Percentiles rank a stretch among this genome's conserved stretches.
Conservation (phyloP, 2,888 invertebrate species). For the Drosophila kanekoi region DNA sequence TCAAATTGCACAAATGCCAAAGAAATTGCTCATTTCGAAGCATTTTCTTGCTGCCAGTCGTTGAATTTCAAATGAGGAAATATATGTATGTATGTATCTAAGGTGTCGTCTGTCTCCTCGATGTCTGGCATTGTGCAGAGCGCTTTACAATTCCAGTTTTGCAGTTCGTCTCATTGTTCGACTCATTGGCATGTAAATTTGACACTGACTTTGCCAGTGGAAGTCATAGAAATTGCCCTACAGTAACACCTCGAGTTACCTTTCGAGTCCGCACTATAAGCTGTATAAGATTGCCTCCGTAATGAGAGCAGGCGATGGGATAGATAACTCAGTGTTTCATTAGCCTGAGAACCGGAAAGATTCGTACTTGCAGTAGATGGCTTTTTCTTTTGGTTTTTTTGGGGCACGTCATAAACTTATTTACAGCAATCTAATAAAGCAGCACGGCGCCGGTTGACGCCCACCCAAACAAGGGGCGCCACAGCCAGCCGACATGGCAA, state of each 20-base stretch:
- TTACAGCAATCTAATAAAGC: conserved; percentile 79
- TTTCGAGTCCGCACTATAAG: conserved; percentile 13
- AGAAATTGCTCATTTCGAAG: conserved; percentile 66
- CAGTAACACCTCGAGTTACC: conserved; percentile 22
- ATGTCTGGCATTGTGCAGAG: conserved; percentile 49
- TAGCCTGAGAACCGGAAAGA: conserved; percentile 12
- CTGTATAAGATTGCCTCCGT: conserved; percentile 17
- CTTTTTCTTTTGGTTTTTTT: conserved; percentile 47
- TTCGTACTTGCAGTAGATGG: conserved; percentile 27
- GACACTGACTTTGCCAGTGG: conserved; percentile 60
- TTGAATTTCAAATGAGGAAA: conserved; percentile 70
- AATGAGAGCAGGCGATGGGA: conserved; percentile 31
- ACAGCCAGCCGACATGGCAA: conserved; percentile 5
- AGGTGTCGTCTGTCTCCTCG: conserved; percentile 49
- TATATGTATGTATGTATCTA: conserved; percentile 1
- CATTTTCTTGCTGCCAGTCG: conserved; percentile 23
- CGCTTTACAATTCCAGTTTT: conserved; percentile 48
- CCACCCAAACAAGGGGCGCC: conserved; percentile 30
- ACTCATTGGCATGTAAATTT: conserved; percentile 49
- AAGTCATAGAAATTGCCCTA: conserved; percentile 73
- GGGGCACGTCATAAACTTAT: conserved; percentile 71
- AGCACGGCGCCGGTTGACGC: conserved; percentile 72
- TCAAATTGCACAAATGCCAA: conserved; percentile 52
- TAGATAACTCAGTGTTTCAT: conserved; percentile 34
- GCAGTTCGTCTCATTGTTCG: conserved; percentile 25